Conservation (phyloP, 2,797 vertebrate species). For the Poeciliopsis infans region DNA sequence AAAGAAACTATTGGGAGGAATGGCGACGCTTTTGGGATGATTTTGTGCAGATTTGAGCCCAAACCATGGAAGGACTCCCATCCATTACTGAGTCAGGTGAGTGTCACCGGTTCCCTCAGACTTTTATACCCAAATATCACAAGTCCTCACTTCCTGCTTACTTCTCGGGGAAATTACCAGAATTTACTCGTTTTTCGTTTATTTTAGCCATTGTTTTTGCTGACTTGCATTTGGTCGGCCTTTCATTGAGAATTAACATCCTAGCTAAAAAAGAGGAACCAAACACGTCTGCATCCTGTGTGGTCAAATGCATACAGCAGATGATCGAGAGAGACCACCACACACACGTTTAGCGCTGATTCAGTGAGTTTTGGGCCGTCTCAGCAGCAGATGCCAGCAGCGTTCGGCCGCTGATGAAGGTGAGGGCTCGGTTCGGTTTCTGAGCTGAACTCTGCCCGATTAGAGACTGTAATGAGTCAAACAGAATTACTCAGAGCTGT, state of each 20-base stretch:
- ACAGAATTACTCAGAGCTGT: constrained; percentile 70
- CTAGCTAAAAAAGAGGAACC: constrained; percentile 58
- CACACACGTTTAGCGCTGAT: constrained; percentile 4
- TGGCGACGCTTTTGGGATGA: constrained; percentile 41
- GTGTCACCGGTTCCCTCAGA: not conserved
- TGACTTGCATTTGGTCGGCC: not conserved
- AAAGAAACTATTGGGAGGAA: constrained; percentile 14
- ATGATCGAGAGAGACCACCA: constrained; percentile 10
- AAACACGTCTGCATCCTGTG: constrained; percentile 29
- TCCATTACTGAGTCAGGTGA: constrained; percentile 58
- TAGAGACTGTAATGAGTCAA: constrained; percentile 77
- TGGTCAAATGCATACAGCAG: constrained; percentile 11
- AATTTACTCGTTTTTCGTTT: not conserved
- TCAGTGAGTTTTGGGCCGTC: constrained; percentile 3
- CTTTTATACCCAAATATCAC: not conserved
- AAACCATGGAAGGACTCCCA: constrained; percentile 59
- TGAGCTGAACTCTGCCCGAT: constrained; percentile 70
- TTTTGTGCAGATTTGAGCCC: constrained; percentile 26
- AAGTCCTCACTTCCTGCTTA: not conserved
- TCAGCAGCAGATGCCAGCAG: constrained; percentile 30
- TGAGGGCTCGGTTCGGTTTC: constrained; percentile 47
- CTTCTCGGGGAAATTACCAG: not conserved
- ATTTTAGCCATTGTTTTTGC: not conserved
- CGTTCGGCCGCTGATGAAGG: constrained; percentile 40
- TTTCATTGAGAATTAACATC: constrained; percentile 15